These are phyloP conservation scores for Podilymbus podiceps DNA, from an alignment of 2,113 vertebrate genomes.

Conservation along the genomic window DNA sequence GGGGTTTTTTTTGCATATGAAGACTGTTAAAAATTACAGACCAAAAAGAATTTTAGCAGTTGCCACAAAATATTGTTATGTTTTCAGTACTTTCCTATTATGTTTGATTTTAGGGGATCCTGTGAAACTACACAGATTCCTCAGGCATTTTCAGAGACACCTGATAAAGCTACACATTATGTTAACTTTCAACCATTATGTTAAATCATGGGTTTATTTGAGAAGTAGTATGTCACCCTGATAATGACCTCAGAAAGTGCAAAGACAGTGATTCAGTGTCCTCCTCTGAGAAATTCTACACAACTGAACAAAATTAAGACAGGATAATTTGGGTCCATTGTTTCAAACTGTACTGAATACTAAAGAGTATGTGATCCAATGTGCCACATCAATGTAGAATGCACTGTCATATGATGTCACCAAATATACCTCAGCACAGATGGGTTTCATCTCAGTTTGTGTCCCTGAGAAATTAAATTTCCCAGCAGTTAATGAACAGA, in stretches of 20 bases:
- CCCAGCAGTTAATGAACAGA: not conserved
- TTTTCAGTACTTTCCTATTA: not conserved
- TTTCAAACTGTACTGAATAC: not conserved
- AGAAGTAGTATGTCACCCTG: not conserved
- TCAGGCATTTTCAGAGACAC: not conserved
- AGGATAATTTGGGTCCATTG: not conserved
- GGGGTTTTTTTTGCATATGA: not conserved
- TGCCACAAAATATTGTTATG: not conserved
- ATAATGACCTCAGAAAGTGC: not conserved
- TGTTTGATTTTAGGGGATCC: not conserved
- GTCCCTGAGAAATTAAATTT: not conserved
- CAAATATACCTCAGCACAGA: not conserved
- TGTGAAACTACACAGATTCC: not conserved
- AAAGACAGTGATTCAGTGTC: not conserved
- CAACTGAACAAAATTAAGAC: not conserved
- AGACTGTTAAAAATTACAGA: not conserved
- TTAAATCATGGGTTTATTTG: not conserved
- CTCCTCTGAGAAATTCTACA: not conserved
- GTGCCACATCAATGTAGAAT: not conserved
- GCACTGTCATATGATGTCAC: not conserved
- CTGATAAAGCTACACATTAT: not conserved
- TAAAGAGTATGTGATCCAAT: not conserved
- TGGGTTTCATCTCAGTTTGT: not conserved
- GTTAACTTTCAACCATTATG: not conserved
- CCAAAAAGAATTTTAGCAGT: not conserved